Conservation (phyloP, 2,888 invertebrate species). For the Cremastinae sp. region DNA sequence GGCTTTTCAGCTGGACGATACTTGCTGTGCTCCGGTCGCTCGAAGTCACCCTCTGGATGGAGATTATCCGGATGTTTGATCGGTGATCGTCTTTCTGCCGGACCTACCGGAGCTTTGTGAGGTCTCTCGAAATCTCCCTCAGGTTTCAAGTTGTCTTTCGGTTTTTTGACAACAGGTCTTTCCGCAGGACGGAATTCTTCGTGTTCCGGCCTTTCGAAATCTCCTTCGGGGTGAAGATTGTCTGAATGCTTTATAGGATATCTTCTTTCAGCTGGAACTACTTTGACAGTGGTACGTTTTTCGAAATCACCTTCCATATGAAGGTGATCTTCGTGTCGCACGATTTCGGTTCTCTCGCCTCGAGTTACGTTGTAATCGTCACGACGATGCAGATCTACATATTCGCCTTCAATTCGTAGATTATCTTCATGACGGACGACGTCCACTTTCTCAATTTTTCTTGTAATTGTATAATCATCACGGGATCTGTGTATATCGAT, state of each 20-base stretch:
- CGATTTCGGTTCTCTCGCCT: constrained; percentile 77
- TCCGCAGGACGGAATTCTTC: constrained; percentile 72
- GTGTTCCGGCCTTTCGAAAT: constrained; percentile 81
- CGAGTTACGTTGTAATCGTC: constrained; percentile 83
- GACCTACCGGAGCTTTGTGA: constrained; percentile 73
- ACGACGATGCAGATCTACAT: constrained; percentile 81
- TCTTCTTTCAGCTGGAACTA: constrained; percentile 82
- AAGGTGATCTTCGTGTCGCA: constrained; percentile 83
- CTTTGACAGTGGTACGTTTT: constrained; percentile 81
- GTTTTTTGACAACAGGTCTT: constrained; percentile 68
- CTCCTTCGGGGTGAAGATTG: constrained; percentile 83
- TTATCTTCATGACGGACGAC: constrained; percentile 81
- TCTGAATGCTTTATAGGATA: constrained; percentile 80
- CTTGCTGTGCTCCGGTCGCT: constrained; percentile 77
- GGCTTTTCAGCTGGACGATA: constrained; percentile 81
- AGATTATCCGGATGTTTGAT: constrained; percentile 82
- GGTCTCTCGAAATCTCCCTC: constrained; percentile 84
- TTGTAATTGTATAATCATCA: constrained; percentile 80
- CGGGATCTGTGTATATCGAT: constrained; percentile 72
- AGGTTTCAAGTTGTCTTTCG: constrained; percentile 74
- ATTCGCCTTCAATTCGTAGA: constrained; percentile 85
- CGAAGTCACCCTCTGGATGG: constrained; percentile 79
- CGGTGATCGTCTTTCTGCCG: constrained; percentile 82
- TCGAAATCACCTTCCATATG: constrained; percentile 83
- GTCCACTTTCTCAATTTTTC: constrained; percentile 80